A percentile compares a stretch with the other conserved stretches of the same genome.
These are phyloP conservation scores for Pararge aegeria DNA, from an alignment of 1,140 invertebrate genomes.

Conservation along the genomic window DNA sequence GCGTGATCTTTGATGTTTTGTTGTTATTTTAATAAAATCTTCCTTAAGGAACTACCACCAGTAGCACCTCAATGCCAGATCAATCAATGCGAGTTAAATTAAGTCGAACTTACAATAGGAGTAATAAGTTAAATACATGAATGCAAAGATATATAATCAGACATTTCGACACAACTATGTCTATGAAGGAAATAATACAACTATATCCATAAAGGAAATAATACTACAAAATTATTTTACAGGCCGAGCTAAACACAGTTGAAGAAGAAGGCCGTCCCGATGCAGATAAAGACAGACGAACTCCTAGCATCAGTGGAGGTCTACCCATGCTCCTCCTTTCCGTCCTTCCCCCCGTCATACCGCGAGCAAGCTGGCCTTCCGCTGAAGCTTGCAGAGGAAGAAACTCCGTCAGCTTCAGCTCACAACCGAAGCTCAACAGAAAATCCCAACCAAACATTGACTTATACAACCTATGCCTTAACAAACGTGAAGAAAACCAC, in stretches of 20 bases:
- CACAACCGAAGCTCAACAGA: conserved; percentile 83
- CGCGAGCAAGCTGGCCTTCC: conserved; percentile 87
- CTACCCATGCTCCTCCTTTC: conserved; percentile 85
- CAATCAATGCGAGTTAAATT: too few relatives aligned
- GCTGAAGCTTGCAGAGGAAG: conserved; percentile 80
- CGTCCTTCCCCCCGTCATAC: conserved; percentile 86
- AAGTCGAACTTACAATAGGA: too few relatives aligned
- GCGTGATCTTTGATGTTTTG: too few relatives aligned
- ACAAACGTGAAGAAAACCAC: conserved; percentile 79
- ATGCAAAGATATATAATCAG: too few relatives aligned
- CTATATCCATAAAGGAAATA: background rate
- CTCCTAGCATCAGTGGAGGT: conserved; percentile 85
- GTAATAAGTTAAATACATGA: too few relatives aligned
- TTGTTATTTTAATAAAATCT: too few relatives aligned
- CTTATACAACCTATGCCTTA: conserved; percentile 80
- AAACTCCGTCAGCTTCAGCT: conserved; percentile 83
- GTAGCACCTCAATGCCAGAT: too few relatives aligned
- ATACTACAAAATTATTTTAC: conserved; percentile 10
- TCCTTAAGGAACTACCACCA: too few relatives aligned
- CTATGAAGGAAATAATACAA: too few relatives aligned
- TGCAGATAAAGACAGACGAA: conserved; percentile 63
- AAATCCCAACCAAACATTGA: conserved; percentile 80
- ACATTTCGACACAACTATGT: too few relatives aligned
- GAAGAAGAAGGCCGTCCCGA: conserved; percentile 60
- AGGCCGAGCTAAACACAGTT: conserved; percentile 77